Evolutionary conservation across 2,797 vertebrate genomes (phyloP), one percentile per base, ranked within the genome.

Genomic region (Liparis tanakae): DNA sequence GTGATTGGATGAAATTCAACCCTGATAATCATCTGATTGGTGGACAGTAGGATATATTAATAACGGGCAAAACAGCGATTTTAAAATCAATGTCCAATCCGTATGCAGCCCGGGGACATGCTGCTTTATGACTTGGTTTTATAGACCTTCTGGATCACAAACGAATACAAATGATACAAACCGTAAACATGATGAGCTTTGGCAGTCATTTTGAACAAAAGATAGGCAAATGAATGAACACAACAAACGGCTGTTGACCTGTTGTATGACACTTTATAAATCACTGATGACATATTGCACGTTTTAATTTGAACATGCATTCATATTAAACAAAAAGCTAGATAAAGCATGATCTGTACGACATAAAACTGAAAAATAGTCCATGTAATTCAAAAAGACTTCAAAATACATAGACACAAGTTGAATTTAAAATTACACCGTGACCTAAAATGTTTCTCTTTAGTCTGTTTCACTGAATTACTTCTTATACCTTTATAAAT

Each of bases 1-100:
- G 2, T 60, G 83, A 86, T 86, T 88, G 88, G 81, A 44, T 66
- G 3, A 79, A 53, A 20, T 0, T 0, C 3, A 22, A 14, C 14
- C 1, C 1, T 0, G 2, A 1, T 0, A 30, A 9, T 5, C 3
- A 20, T 8, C 9, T 73, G 18, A 85, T 84, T 83, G 83, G 81
- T 33, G 8, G 41, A 62, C 2, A 12, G 2, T 37, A 22, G 20
- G 39, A 7, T 15, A 37, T 39, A 22, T 4, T 59, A 14, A 39
- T 37, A 3, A 15, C 12, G 8, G 44, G 1, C 15, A 46, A 10
- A 18, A 3, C 48, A 14, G 50, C 4, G 50, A 13, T 12, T 22
- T 53, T 22, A 3, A 50, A n/a, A 50, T n/a, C 15, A 20, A 51
- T 12, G 18, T 10, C 48, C 18, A 50, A 50, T 50, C 37, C 13